Evolutionary conservation across 2,113 vertebrate species (phyloP).

Genomic region (Ochotona curzoniae): DNA sequence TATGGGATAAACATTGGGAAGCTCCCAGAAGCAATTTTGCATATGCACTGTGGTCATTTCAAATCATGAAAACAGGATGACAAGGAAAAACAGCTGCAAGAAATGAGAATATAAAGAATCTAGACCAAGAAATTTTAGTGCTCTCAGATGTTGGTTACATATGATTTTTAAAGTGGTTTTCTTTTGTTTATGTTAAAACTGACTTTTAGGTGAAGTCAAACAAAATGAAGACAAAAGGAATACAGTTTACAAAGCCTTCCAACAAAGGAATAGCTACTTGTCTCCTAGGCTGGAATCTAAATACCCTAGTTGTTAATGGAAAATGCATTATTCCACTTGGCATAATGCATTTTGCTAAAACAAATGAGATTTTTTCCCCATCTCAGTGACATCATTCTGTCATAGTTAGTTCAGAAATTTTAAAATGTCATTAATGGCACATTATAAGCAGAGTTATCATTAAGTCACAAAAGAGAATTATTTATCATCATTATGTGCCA

Average conservation of each 20-base stretch:
- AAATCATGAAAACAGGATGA: constrained; percentile 12
- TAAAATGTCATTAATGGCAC: constrained; percentile 15
- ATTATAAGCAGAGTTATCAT: constrained; percentile 44
- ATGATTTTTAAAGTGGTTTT: background rate
- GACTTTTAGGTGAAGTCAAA: constrained; percentile 48
- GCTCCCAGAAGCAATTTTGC: constrained; percentile 65
- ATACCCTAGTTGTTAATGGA: constrained; percentile 39
- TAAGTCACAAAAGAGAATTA: constrained; percentile 26
- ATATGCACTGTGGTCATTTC: constrained; percentile 66
- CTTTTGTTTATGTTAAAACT: constrained; percentile 46
- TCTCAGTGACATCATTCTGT: constrained; percentile 40
- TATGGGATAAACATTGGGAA: constrained; percentile 58
- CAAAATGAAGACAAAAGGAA: constrained; percentile 63
- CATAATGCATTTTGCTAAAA: constrained; percentile 61
- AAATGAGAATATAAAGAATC: constrained; percentile 55
- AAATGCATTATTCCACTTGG: constrained; percentile 61
- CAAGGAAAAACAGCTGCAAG: constrained; percentile 24
- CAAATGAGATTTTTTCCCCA: constrained; percentile 40
- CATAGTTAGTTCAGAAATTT: constrained; percentile 28
- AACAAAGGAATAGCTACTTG: constrained; percentile 52
- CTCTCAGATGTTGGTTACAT: constrained; percentile 50
- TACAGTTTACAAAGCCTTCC: constrained; percentile 19
- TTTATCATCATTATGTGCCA: background rate
- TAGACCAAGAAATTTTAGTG: constrained; percentile 21
- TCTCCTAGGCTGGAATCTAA: constrained; percentile 43